A percentile compares a stretch with the other conserved stretches of the same genome.
Evolutionary conservation across 1,140 invertebrate species (phyloP).

Genomic region (Mamestra configurata): DNA sequence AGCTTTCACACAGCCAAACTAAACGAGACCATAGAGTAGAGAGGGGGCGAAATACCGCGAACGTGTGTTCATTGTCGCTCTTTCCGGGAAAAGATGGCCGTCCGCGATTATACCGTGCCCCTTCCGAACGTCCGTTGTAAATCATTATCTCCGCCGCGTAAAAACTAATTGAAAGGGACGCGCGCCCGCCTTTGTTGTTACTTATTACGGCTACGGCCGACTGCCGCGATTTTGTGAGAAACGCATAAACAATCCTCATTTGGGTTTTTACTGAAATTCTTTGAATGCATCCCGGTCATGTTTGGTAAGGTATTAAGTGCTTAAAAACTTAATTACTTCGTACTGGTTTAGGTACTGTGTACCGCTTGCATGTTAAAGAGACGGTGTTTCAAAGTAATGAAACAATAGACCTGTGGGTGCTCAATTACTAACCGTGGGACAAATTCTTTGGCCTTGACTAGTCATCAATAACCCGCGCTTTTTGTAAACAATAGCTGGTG

Average conservation of each 20-base stretch:
- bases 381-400: conserved; percentile 22
- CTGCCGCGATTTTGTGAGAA: conserved; percentile 53
- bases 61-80: conserved; percentile 71
- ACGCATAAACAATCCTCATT: conserved; percentile 53
- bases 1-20: conserved; percentile 48
- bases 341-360: conserved; percentile 28
- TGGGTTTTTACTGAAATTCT: conserved; percentile 50
- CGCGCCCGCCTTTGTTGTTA: conserved; percentile 69
- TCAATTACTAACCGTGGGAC: conserved; percentile 21
- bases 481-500: neutral
- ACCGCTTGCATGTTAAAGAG: neutral
- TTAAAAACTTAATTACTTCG: conserved; percentile 44
- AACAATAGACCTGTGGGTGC: conserved; percentile 4
- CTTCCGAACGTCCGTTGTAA: conserved; percentile 63
- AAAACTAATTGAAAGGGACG: conserved; percentile 74
- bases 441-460: neutral
- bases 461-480: neutral
- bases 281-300: conserved; percentile 15
- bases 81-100: conserved; percentile 78
- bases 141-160: conserved; percentile 71
- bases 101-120: conserved; percentile 67
- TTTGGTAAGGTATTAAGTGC: conserved; percentile 30
- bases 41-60: conserved; percentile 58
- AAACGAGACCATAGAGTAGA: conserved; percentile 44
- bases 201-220: conserved; percentile 60